Conservation (phyloP, 2,113 vertebrate genomes). For the Drymodes brunneopygia region DNA sequence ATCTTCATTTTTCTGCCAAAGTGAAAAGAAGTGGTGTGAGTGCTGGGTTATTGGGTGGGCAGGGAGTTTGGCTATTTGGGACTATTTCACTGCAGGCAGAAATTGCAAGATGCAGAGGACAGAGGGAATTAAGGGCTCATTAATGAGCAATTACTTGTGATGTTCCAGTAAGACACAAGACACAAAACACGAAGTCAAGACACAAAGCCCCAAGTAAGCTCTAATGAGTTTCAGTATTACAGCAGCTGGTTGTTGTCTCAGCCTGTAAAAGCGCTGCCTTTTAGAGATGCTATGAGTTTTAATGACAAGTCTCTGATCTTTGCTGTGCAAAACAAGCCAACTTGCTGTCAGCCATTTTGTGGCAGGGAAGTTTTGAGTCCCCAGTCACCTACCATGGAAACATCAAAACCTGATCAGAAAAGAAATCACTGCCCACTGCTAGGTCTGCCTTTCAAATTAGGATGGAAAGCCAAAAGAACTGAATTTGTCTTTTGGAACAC, state of each 20-base stretch:
- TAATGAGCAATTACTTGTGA: background rate
- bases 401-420: background rate
- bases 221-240: background rate
- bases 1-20: background rate
- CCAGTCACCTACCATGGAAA: background rate
- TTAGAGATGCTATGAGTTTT: background rate
- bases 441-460: background rate
- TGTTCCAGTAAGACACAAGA: background rate
- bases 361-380: background rate
- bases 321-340: background rate
- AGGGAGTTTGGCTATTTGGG: background rate
- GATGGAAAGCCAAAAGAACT: background rate
- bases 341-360: background rate
- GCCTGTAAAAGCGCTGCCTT: background rate
- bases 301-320: background rate
- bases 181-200: no score
- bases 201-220: background rate
- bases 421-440: background rate
- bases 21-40: background rate
- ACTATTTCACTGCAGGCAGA: background rate
- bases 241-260: background rate
- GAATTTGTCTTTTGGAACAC: background rate
- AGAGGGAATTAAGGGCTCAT: background rate
- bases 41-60: background rate
- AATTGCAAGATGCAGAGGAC: background rate